A percentile compares a stretch with the other conserved stretches of the same genome.
These are phyloP conservation scores for Caenorhabditis inopinata DNA, from an alignment of 1,140 invertebrate species.

Conservation along the genomic window DNA sequence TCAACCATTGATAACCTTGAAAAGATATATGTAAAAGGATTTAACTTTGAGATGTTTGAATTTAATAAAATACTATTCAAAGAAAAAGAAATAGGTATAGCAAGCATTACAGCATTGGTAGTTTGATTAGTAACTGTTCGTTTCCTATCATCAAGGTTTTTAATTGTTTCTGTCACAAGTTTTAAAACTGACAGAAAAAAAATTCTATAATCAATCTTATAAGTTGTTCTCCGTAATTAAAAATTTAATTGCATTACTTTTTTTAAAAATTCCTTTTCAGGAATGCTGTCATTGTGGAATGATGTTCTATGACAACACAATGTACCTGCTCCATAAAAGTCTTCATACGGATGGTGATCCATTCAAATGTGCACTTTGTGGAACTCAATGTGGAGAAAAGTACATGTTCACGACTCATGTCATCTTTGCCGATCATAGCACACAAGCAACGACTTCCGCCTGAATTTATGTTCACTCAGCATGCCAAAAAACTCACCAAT, in stretches of 20 bases:
- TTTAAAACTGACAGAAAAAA: background rate
- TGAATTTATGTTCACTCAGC: background rate
- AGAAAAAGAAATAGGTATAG: background rate
- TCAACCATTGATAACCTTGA: too few relatives aligned
- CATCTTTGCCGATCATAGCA: slow-evolving; percentile 82
- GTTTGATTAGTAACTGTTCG: background rate
- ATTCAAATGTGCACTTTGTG: slow-evolving; percentile 96
- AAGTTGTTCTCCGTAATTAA: background rate
- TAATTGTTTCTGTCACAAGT: background rate
- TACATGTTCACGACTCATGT: slow-evolving; percentile 96
- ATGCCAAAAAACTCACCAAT: background rate
- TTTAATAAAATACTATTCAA: background rate
- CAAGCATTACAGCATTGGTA: slow-evolving; percentile 7
- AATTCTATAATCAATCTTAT: background rate
- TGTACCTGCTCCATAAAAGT: slow-evolving; percentile 94
- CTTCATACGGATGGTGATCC: slow-evolving; percentile 88
- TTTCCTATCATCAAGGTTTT: background rate
- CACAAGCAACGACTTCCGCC: slow-evolving; percentile 29
- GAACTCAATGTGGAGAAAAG: slow-evolving; percentile 84
- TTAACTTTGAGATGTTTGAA: too few relatives aligned
- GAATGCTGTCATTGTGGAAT: slow-evolving; percentile 87
- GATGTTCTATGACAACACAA: slow-evolving; percentile 86
- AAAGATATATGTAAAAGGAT: too few relatives aligned
- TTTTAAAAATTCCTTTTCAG: slow-evolving; percentile 59
- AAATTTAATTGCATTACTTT: too few relatives aligned